Conservation (phyloP, 2,113 vertebrate genomes). For the Corythoichthys haematopterus region DNA sequence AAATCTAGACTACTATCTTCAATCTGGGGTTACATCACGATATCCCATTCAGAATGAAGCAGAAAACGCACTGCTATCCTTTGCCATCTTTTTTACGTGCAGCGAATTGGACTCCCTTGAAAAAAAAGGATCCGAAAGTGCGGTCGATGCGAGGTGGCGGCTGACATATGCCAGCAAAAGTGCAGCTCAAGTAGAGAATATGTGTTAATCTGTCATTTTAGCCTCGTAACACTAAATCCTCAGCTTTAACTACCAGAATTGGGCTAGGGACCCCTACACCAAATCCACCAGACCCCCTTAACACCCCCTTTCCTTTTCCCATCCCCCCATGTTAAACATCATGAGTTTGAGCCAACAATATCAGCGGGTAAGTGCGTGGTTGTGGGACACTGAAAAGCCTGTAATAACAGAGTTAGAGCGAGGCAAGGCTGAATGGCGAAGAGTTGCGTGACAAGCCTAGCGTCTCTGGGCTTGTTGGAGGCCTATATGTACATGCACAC, state of each 20-base stretch:
- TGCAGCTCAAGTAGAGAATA: conserved; percentile 29
- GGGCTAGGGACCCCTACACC: conserved; percentile 32
- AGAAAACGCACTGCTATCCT: conserved; percentile 41
- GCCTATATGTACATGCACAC: conserved; percentile 59
- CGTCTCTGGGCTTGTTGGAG: conserved; percentile 69
- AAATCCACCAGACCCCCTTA: conserved; percentile 22
- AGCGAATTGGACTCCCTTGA: conserved; percentile 23
- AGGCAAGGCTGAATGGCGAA: conserved; percentile 53
- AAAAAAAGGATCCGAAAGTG: conserved; percentile 18
- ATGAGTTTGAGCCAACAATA: conserved; percentile 60
- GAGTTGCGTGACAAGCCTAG: conserved; percentile 77
- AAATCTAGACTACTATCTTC: not conserved
- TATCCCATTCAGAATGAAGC: conserved; percentile 39
- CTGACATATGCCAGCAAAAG: conserved; percentile 34
- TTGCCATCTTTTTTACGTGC: conserved; percentile 51
- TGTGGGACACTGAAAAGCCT: conserved; percentile 60
- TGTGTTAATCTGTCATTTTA: conserved; percentile 49
- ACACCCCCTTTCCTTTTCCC: not conserved
- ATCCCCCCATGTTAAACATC: conserved; percentile 42
- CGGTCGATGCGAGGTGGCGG: conserved; percentile 20
- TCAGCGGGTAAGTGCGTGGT: conserved; percentile 64
- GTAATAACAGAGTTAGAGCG: conserved; percentile 65
- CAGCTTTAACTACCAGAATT: conserved; percentile 41
- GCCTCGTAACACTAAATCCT: conserved; percentile 38
- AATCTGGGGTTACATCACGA: conserved; percentile 45